Percentiles rank a stretch among this genome's conserved stretches.
Conservation (phyloP, 2,888 invertebrate species). For the Andrena hattorfiana region DNA sequence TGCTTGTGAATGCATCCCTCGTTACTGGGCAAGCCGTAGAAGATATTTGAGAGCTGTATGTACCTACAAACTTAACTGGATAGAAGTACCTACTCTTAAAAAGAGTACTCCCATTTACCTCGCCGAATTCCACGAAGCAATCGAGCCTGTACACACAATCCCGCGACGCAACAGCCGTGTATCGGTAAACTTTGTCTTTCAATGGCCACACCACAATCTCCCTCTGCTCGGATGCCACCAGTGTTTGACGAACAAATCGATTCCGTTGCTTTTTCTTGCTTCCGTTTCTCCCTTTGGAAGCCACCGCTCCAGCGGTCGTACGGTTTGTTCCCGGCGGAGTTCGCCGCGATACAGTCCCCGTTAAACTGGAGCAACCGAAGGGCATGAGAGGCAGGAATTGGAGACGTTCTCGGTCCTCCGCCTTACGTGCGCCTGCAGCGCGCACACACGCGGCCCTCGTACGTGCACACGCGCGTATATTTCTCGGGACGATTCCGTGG, state of each 20-base stretch:
- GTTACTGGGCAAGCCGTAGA: too few species aligned
- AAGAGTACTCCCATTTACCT: too few species aligned
- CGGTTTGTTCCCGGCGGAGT: background rate
- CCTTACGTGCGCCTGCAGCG: conserved; percentile 11
- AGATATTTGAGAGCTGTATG: too few species aligned
- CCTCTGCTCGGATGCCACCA: background rate
- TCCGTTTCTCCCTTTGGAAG: conserved; percentile 13
- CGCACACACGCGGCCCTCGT: background rate
- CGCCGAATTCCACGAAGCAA: too few species aligned
- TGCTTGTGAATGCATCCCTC: too few species aligned
- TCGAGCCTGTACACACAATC: too few species aligned
- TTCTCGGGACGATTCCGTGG: conserved; percentile 59
- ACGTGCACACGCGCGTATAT: conserved; percentile 41
- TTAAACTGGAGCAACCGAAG: conserved; percentile 52
- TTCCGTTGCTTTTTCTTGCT: conserved; percentile 37
- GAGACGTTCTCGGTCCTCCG: conserved; percentile 39
- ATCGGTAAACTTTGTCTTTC: too few species aligned
- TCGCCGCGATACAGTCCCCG: background rate
- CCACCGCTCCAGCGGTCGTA: background rate
- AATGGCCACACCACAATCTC: background rate
- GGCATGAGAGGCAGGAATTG: conserved; percentile 44
- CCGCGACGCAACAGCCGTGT: too few species aligned
- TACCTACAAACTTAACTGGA: too few species aligned
- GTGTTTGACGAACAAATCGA: conserved; percentile 31
- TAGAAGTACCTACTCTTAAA: too few species aligned